Conservation (phyloP, 2,113 vertebrate species). For the Piliocolobus tephrosceles region DNA sequence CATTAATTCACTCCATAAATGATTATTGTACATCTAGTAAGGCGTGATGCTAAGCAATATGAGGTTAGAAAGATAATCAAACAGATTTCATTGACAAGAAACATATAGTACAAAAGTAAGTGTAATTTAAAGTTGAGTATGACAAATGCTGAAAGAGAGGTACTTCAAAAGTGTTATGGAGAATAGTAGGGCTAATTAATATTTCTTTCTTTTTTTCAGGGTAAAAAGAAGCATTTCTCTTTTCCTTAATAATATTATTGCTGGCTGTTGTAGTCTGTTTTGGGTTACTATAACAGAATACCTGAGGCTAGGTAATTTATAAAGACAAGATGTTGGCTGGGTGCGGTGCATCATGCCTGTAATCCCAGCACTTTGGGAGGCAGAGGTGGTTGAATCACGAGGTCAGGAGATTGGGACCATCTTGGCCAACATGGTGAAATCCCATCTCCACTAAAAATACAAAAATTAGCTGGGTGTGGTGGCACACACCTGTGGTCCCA, state of each 20-base stretch:
- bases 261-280: background rate
- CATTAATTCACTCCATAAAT: slow-evolving; percentile 27
- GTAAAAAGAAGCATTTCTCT: background rate
- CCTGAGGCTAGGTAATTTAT: background rate
- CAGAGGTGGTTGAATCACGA: too few species aligned
- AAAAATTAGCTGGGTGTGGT: too few species aligned
- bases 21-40: background rate
- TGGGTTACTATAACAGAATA: background rate
- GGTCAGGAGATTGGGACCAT: too few species aligned
- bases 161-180: background rate
- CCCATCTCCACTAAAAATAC: too few species aligned
- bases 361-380: too few species aligned
- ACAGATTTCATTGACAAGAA: background rate
- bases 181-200: background rate
- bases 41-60: background rate
- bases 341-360: too few species aligned
- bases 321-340: too few species aligned
- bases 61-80: slow-evolving; percentile 22
- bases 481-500: too few species aligned
- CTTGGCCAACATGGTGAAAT: too few species aligned
- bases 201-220: slow-evolving; percentile 10
- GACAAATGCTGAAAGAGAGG: background rate
- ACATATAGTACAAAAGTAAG: background rate
- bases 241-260: background rate
- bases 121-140: background rate